Base-by-base conservation (phyloP, 2,113 vertebrate genomes). In the Microtus oregoni region DNA sequence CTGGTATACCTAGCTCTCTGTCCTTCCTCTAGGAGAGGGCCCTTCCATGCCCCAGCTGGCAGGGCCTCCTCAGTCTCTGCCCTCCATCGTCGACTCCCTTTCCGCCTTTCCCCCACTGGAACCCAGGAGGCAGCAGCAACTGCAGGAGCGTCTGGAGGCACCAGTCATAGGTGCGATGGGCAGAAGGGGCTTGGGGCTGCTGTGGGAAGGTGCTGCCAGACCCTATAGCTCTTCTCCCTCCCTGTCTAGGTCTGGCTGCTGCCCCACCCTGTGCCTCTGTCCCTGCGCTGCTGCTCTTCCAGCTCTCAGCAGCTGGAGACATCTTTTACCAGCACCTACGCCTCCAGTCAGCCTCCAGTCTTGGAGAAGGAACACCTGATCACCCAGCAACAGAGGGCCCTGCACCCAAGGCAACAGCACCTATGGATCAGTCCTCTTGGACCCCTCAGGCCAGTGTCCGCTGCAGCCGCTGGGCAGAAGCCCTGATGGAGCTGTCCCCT, bases 301-400 rank as follows among this genome's bases (percentile, higher is more conserved):
- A 99, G 76, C 98, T 99, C 6, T 99, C 99, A 0, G 98, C 98
- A 5, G 98, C 98, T 0, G 99, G 99, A 12, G 99, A 99, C 2
- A 0, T 99, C 63, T 99, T 99, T 98, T 99, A 98, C 85, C 99
- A 99, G 97, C 96, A 93, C 24, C 98, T 99, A 0, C 14, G 32
- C 14, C 24, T 90, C 0, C 94, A 0, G 0, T 7, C 1, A 19
- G 95, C 81, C 4, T 19, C 44, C 0, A 1, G 15, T 0, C 4
- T 70, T 0, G 86, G 24, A 20, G 55, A 81, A 6, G 9, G 24
- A 0, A 3, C 0, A 1, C 58, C 75, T 32, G 82, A 61, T 0
- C 5, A 50, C 11, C 11, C 44, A 0, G 8, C 26, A 24, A 65
- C 67, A 2, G 89, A 75, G 10, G 67, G 67, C 22, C 94, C 77